Percentiles rank a stretch among this genome's conserved stretches.
phyloP scores from a whole-genome alignment of 2,888 invertebrate species.

The Sinohyriopsis cumingii region DNA sequence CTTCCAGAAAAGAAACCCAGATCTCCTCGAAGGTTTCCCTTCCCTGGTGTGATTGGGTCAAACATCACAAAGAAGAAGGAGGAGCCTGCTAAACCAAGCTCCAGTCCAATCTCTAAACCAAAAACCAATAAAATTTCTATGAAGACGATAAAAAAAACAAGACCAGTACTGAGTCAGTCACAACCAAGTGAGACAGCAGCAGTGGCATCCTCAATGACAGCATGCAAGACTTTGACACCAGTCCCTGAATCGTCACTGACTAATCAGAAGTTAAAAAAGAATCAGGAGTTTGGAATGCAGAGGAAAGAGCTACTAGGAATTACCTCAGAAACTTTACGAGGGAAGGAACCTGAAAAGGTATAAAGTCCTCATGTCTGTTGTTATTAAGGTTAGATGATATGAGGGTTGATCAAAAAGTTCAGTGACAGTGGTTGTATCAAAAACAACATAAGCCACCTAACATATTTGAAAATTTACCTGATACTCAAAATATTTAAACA shows the following conservation, averaged over 20 bases:
- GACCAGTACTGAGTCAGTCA: slow-evolving; percentile 12
- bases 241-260: slow-evolving; percentile 3
- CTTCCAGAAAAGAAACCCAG: slow-evolving; percentile 26
- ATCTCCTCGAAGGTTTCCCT: slow-evolving; percentile 32
- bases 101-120: too few species aligned
- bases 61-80: too few species aligned
- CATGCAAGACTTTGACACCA: slow-evolving; percentile 10
- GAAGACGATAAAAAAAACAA: slow-evolving; percentile 30
- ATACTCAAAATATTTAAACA: too few species aligned
- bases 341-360: background rate
- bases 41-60: slow-evolving; percentile 4
- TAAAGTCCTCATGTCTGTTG: too few species aligned
- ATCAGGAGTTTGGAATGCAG: slow-evolving; percentile 46
- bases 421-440: too few species aligned
- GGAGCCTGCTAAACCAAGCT: too few species aligned
- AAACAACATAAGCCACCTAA: too few species aligned
- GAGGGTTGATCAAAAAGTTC: too few species aligned
- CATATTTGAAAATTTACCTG: too few species aligned
- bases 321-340: background rate
- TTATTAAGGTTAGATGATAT: too few species aligned
- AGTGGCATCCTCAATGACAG: slow-evolving; percentile 12
- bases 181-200: slow-evolving; percentile 9
- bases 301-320: slow-evolving; percentile 46
- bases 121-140: slow-evolving; percentile 3
- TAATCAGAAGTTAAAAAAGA: slow-evolving; percentile 24